Conservation (phyloP, 2,888 invertebrate species). For the Teleogryllus oceanicus region DNA sequence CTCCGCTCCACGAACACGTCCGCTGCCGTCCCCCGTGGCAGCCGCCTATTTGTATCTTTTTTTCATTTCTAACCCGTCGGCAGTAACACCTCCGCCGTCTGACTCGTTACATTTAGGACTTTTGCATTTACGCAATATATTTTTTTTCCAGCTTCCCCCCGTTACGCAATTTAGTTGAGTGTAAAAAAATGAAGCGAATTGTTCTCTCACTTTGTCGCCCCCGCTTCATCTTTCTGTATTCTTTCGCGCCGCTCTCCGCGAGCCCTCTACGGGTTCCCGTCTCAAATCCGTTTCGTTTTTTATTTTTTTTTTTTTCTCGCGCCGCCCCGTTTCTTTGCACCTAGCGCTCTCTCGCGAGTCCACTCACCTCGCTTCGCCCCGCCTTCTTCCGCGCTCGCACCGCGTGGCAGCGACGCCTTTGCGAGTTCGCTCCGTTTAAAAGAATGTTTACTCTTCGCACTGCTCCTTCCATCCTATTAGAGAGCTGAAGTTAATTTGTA, state of each 20-base stretch:
- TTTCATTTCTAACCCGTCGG: neutral
- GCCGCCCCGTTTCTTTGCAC: neutral
- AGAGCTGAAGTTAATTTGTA: too few relatives aligned
- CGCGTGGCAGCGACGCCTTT: too few relatives aligned
- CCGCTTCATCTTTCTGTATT: neutral
- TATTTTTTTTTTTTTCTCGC: neutral
- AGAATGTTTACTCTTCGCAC: too few relatives aligned
- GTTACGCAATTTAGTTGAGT: neutral
- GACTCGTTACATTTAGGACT: conserved; percentile 18
- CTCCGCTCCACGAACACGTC: neutral
- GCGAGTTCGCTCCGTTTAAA: too few relatives aligned
- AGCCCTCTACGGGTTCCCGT: neutral
- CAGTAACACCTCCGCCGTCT: neutral
- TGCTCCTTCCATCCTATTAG: too few relatives aligned
- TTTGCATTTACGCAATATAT: conserved; percentile 18
- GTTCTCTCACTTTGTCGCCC: conserved; percentile 8
- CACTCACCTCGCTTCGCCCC: neutral
- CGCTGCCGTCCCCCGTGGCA: neutral
- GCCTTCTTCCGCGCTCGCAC: too few relatives aligned
- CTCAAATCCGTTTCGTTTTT: neutral
- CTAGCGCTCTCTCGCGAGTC: neutral
- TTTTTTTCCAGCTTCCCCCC: neutral
- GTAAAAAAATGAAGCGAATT: conserved; percentile 18
- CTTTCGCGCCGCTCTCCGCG: neutral
- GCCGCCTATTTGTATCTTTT: conserved; percentile 2